phyloP scores from a whole-genome alignment of 23 tunicate species.

The Clavelina lepadiformis region DNA sequence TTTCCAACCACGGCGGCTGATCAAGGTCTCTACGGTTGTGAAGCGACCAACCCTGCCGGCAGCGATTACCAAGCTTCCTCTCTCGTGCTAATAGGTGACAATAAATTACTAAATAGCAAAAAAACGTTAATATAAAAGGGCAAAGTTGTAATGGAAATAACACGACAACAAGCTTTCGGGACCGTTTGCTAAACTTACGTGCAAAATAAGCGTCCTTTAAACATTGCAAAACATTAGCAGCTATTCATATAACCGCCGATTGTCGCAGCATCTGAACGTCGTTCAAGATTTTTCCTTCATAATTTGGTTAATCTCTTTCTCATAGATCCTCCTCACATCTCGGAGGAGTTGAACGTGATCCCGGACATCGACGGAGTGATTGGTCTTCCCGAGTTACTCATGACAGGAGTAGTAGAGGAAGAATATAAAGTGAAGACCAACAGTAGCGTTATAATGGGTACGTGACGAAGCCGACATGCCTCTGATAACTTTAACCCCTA shows the following conservation, averaged over 20 bases:
- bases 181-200: no score
- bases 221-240: no score
- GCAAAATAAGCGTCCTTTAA: no score
- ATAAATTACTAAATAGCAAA: no score
- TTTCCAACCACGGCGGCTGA: slow-evolving; percentile 61
- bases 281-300: no score
- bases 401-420: not conserved
- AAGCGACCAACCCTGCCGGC: slow-evolving; percentile 87
- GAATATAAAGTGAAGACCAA: slow-evolving; percentile 9
- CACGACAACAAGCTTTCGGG: no score
- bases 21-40: slow-evolving; percentile 82
- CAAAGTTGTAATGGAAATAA: no score
- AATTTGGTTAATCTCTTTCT: not conserved
- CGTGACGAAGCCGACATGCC: no score
- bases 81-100: slow-evolving; percentile 54
- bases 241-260: no score
- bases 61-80: slow-evolving; percentile 74
- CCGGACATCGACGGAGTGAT: slow-evolving; percentile 2
- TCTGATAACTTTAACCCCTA: no score
- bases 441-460: slow-evolving; percentile 24
- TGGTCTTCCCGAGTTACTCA: slow-evolving; percentile 6
- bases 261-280: no score
- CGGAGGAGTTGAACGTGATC: not conserved
- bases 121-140: no score
- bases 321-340: slow-evolving; percentile 23